Conservation (phyloP, 2,113 vertebrate genomes). For the Apteryx mantelli region DNA sequence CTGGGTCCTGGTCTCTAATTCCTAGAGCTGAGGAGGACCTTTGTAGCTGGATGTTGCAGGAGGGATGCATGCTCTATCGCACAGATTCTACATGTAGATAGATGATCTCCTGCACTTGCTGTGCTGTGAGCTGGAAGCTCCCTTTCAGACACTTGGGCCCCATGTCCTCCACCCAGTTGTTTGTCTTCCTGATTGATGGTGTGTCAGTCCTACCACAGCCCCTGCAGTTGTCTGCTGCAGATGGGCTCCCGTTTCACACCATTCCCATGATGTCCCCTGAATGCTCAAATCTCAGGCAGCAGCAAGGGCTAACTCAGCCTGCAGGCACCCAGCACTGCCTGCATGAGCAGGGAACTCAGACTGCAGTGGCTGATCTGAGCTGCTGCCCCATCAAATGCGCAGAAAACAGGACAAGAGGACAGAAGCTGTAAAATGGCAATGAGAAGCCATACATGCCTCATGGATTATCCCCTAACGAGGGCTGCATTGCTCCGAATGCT, state of each 20-base stretch:
- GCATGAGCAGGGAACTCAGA: neutral
- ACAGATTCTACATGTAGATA: neutral
- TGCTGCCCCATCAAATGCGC: neutral
- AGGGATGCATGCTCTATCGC: neutral
- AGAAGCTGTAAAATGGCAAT: neutral
- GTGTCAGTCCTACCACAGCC: neutral
- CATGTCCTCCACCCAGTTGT: neutral
- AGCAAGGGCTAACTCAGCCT: neutral
- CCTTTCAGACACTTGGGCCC: neutral
- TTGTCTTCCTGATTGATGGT: slow-evolving; percentile 51
- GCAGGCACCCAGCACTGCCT: neutral
- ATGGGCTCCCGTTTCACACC: neutral
- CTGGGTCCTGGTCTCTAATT: neutral
- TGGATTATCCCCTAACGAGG: neutral
- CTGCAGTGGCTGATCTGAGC: neutral
- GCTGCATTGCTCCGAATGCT: neutral
- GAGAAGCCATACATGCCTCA: rapidly evolving
- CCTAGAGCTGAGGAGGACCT: neutral
- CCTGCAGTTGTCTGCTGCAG: slow-evolving; percentile 46
- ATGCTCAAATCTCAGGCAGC: neutral
- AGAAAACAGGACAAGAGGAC: neutral
- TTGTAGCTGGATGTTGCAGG: neutral
- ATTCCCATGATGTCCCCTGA: neutral
- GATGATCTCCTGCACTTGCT: slow-evolving; percentile 1
- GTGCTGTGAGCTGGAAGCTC: slow-evolving; percentile 21